Conservation (phyloP, 2,888 invertebrate genomes). For the Julus scanicus region DNA sequence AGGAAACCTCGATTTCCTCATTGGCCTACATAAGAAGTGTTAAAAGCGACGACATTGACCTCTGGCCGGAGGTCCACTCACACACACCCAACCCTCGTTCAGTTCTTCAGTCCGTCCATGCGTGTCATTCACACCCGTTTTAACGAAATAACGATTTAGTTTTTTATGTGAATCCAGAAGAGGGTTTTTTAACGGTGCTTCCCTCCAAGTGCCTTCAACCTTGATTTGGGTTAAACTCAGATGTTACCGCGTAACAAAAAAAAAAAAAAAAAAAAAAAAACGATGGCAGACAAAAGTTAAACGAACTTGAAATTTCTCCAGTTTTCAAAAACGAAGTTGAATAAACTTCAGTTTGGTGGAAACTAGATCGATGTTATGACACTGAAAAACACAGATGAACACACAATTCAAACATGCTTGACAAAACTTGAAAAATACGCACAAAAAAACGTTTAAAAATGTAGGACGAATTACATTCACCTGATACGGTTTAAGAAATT, state of each 20-base stretch:
- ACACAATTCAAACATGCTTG: no score
- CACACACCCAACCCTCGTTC: not conserved
- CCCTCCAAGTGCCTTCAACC: conserved; percentile 7
- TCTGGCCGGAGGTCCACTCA: no score
- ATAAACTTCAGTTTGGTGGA: not conserved
- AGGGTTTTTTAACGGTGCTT: no score
- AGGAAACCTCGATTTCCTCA: not conserved
- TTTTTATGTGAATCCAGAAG: no score
- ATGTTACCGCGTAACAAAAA: not conserved
- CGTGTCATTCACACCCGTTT: not conserved
- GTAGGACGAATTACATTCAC: no score
- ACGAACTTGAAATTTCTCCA: conserved; percentile 26
- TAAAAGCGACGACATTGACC: not conserved
- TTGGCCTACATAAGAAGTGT: not conserved
- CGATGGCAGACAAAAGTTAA: not conserved
- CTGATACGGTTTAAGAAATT: no score
- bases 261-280: not conserved
- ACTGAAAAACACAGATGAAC: not conserved
- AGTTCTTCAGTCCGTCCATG: not conserved
- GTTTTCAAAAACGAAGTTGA: not conserved
- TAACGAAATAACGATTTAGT: not conserved
- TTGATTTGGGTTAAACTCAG: not conserved
- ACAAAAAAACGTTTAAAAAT: no score
- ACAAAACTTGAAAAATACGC: no score
- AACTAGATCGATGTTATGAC: not conserved